Percentiles rank a stretch among this genome's conserved stretches.
phyloP scores from a whole-genome alignment of 2,113 vertebrate genomes.

The Protobothrops flavoviridis region DNA sequence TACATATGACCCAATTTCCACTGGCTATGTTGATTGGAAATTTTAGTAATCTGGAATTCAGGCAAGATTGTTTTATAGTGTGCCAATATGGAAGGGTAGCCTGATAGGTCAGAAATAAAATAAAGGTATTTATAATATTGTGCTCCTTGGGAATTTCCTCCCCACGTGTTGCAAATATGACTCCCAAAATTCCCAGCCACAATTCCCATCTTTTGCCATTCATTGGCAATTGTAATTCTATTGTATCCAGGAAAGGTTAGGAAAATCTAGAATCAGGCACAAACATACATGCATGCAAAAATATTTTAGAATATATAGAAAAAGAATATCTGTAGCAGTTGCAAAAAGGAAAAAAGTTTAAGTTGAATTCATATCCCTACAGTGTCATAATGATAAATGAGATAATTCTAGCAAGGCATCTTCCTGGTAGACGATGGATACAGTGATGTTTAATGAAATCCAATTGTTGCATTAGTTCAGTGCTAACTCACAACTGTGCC shows the following conservation, averaged over 20 bases:
- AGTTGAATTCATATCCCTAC: not conserved
- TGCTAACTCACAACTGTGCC: conserved; percentile 84
- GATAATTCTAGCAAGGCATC: not conserved
- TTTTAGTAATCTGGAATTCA: not conserved
- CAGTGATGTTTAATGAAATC: not conserved
- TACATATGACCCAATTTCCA: not conserved
- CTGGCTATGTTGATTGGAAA: not conserved
- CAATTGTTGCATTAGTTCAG: not conserved
- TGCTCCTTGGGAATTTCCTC: not conserved
- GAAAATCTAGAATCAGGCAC: not conserved
- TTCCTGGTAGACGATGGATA: not conserved
- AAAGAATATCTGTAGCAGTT: not conserved
- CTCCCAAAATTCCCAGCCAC: not conserved
- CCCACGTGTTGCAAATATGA: not conserved
- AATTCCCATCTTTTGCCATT: not conserved
- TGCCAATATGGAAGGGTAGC: not conserved
- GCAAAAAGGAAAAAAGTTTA: not conserved
- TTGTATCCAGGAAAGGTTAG: not conserved
- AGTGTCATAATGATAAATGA: not conserved
- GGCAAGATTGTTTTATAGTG: not conserved
- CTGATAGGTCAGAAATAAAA: not conserved
- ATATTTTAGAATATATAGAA: not conserved
- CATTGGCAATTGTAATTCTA: not conserved
- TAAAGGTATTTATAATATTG: not conserved
- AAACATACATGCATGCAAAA: not conserved